Percentiles rank a stretch among this genome's conserved stretches.
These are phyloP conservation scores for Prunella fulvescens DNA, from an alignment of 2,113 vertebrate genomes.

Conservation along the genomic window DNA sequence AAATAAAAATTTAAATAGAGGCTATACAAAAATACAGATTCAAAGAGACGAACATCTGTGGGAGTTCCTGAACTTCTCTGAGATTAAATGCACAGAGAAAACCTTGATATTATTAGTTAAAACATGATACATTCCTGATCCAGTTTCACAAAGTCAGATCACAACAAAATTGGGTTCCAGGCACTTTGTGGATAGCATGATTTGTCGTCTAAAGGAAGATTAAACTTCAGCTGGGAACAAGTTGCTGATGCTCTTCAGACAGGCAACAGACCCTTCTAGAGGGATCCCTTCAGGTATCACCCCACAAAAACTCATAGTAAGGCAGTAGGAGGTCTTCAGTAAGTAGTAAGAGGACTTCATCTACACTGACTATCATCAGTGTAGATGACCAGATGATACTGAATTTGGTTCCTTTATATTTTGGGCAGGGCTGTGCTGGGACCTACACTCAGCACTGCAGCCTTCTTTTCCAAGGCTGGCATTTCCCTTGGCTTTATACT, in stretches of 20 bases:
- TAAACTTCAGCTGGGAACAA: not conserved
- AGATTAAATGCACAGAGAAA: not conserved
- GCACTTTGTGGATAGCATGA: not conserved
- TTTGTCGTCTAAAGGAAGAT: not conserved
- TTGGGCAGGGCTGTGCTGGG: not conserved
- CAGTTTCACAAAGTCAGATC: not conserved
- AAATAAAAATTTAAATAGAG: not conserved
- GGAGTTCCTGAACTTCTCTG: not conserved
- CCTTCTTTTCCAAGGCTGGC: not conserved
- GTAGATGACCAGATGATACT: not conserved
- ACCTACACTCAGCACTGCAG: not conserved
- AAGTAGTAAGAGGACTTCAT: no score
- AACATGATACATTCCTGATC: not conserved
- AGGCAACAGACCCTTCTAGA: not conserved
- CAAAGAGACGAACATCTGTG: not conserved
- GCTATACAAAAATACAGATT: not conserved
- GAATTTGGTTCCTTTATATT: not conserved
- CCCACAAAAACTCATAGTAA: not conserved
- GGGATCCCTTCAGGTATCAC: not conserved
- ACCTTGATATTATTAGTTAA: not conserved
- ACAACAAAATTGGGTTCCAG: not conserved
- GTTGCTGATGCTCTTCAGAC: not conserved
- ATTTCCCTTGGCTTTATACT: not conserved
- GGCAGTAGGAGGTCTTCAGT: not conserved
- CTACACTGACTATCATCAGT: no score